A percentile compares a stretch with the other conserved stretches of the same genome.
These are phyloP conservation scores for Onychostoma macrolepis DNA, from an alignment of 2,113 vertebrate genomes.

Conservation along the genomic window DNA sequence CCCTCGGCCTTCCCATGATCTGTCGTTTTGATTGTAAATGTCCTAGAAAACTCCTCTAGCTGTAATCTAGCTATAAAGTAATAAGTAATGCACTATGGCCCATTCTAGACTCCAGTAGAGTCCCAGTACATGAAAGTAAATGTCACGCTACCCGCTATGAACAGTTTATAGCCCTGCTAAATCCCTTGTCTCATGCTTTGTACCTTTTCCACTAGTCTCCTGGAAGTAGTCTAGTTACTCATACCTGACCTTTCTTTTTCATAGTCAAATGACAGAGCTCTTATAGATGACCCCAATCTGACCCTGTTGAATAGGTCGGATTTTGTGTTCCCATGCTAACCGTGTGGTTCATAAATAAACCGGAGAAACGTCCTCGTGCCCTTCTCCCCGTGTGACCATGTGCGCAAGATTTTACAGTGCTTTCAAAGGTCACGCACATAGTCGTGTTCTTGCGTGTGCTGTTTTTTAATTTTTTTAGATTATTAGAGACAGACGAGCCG, in stretches of 20 bases:
- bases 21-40: not conserved
- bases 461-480: not conserved
- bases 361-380: slow-evolving; percentile 32
- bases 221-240: slow-evolving; percentile 40
- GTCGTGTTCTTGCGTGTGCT: slow-evolving; percentile 31
- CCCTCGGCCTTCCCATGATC: not conserved
- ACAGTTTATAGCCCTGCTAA: slow-evolving; percentile 5
- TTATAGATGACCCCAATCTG: slow-evolving; percentile 36
- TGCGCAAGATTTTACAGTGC: slow-evolving; percentile 26
- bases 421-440: slow-evolving; percentile 53
- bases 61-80: slow-evolving; percentile 3
- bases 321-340: slow-evolving; percentile 43
- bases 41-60: not conserved
- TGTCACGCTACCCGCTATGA: slow-evolving; percentile 20
- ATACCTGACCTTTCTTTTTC: slow-evolving; percentile 35
- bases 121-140: slow-evolving; percentile 1
- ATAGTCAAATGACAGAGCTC: slow-evolving; percentile 39
- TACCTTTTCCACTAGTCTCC: slow-evolving; percentile 13
- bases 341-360: not conserved
- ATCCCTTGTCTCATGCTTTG: slow-evolving; percentile 21
- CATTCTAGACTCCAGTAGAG: not conserved
- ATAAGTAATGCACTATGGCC: slow-evolving; percentile 27
- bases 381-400: slow-evolving; percentile 18
- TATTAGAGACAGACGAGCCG: not conserved
- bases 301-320: slow-evolving; percentile 31